phyloP scores from a whole-genome alignment of 1,140 invertebrate species.

The Zeugodacus cucurbitae region DNA sequence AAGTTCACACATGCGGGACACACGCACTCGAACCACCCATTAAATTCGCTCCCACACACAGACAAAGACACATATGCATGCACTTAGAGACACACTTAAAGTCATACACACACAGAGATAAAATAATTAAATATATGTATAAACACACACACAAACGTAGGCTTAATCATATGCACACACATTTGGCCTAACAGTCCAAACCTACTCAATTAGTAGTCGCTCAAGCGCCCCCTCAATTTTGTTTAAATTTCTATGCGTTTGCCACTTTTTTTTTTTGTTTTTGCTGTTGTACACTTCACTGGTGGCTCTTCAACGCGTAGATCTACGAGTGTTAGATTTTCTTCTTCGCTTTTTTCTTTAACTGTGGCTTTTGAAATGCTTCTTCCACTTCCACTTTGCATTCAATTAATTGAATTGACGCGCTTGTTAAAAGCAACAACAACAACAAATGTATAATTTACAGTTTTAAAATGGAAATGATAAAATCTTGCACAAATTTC shows the following conservation, averaged over 20 bases:
- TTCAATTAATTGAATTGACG: constrained; percentile 35
- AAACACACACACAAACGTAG: background rate
- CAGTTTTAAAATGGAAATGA: constrained; percentile 3
- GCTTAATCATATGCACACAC: background rate
- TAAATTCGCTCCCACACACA: background rate
- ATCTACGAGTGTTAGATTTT: background rate
- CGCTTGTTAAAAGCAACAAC: constrained; percentile 18
- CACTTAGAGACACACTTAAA: background rate
- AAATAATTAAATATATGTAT: too few species aligned
- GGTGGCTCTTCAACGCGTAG: background rate
- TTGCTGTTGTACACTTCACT: background rate
- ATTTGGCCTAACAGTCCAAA: background rate
- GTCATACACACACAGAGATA: background rate
- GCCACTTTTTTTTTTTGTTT: background rate
- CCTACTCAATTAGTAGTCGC: background rate
- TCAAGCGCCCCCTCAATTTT: constrained; percentile 23
- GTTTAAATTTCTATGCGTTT: background rate
- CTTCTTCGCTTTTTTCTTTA: background rate
- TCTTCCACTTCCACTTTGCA: constrained; percentile 36
- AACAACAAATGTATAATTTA: background rate
- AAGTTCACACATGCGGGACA: constrained; percentile 33
- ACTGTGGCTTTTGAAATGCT: background rate
- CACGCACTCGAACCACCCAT: constrained; percentile 35
- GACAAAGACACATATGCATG: background rate
- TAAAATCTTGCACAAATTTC: constrained; percentile 19